phyloP scores from a whole-genome alignment of 2,888 invertebrate genomes.

The Cheilosia variabilis region DNA sequence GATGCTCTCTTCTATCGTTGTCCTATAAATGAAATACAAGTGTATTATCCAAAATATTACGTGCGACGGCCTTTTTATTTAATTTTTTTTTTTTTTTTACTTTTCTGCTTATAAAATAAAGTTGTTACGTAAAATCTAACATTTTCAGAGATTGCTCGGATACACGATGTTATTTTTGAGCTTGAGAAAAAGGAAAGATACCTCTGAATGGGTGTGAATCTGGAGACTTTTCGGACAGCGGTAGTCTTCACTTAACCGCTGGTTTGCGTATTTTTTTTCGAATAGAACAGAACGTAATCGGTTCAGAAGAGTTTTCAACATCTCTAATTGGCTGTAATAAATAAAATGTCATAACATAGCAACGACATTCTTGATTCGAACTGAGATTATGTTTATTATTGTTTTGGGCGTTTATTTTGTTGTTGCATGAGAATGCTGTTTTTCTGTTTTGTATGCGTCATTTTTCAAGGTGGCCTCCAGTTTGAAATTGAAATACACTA shows the following conservation, averaged over 20 bases:
- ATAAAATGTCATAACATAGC: constrained; percentile 29
- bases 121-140: constrained; percentile 75
- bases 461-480: constrained; percentile 47
- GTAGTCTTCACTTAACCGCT: no score
- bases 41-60: constrained; percentile 75
- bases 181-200: constrained; percentile 5
- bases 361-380: constrained; percentile 13
- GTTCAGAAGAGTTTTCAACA: no score
- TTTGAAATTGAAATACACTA: neutral
- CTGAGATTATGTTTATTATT: constrained; percentile 36
- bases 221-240: constrained; percentile 1
- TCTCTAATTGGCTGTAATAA: constrained; percentile 30
- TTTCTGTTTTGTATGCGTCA: constrained; percentile 42
- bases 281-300: no score
- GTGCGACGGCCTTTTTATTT: constrained; percentile 71
- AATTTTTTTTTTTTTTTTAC: constrained; percentile 50
- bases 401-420: neutral
- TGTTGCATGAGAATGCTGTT: constrained; percentile 11
- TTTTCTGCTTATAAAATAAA: constrained; percentile 72
- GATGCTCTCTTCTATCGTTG: constrained; percentile 13
- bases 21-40: constrained; percentile 71
- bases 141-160: constrained; percentile 66
- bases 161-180: constrained; percentile 32
- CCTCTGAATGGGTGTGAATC: constrained; percentile 11
- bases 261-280: neutral